These are phyloP conservation scores for Dromiciops gliroides DNA, from an alignment of 2,113 vertebrate species.

Conservation along the genomic window DNA sequence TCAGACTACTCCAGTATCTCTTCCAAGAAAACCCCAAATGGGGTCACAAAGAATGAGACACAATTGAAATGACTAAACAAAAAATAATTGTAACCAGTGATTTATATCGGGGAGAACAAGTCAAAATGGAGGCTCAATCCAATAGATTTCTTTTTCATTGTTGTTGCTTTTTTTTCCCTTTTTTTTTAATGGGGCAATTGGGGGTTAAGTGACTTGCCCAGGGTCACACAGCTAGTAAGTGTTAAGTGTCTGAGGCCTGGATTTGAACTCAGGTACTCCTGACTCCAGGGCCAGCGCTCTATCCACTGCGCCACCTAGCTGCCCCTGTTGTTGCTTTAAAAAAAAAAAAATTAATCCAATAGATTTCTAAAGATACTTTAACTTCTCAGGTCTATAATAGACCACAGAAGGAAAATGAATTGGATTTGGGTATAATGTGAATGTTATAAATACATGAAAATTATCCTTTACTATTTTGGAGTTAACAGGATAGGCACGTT, in stretches of 20 bases:
- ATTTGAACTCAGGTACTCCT: too few relatives aligned
- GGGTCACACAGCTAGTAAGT: too few relatives aligned
- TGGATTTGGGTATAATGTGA: not conserved
- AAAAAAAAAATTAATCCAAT: too few relatives aligned
- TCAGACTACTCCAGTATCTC: not conserved
- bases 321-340: too few relatives aligned
- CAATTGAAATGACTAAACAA: not conserved
- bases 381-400: not conserved
- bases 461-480: not conserved
- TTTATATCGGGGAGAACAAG: not conserved
- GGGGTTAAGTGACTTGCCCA: too few relatives aligned
- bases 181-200: too few relatives aligned
- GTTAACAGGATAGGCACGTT: too few relatives aligned
- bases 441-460: not conserved
- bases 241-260: too few relatives aligned
- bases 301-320: too few relatives aligned
- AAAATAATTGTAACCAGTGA: not conserved
- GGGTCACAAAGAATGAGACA: not conserved
- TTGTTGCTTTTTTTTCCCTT: too few relatives aligned
- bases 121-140: not conserved
- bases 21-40: not conserved
- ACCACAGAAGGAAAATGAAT: not conserved
- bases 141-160: not conserved
- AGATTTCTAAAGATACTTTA: not conserved
- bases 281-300: too few relatives aligned